These are phyloP conservation scores for Diplodus puntazzo DNA, from an alignment of 2,797 vertebrate genomes.

Conservation along the genomic window DNA sequence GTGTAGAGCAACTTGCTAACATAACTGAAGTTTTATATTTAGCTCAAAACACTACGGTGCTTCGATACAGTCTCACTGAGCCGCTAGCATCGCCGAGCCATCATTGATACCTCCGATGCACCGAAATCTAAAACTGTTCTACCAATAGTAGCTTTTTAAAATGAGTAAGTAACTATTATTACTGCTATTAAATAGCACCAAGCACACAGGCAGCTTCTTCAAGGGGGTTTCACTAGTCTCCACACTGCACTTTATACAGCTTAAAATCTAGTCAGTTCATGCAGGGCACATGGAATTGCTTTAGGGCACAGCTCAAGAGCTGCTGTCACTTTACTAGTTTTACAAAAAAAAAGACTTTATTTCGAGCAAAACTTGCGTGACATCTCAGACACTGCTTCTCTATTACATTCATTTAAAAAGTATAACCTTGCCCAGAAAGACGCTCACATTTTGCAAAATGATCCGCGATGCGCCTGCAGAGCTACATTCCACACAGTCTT, in stretches of 20 bases:
- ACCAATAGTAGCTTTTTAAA: not conserved
- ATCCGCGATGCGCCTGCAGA: slow-evolving; percentile 10
- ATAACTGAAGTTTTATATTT: too few species aligned
- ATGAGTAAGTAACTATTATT: not conserved
- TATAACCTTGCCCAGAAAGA: not conserved
- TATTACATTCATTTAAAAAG: not conserved
- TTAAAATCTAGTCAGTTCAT: not conserved
- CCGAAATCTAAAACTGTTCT: not conserved
- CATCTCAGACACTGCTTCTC: not conserved
- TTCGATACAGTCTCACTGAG: not conserved
- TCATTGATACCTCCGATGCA: too few species aligned
- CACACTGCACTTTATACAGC: not conserved
- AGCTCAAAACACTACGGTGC: not conserved
- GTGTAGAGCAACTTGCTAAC: not conserved
- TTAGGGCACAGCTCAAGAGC: not conserved
- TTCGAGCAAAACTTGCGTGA: not conserved
- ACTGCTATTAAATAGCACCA: not conserved
- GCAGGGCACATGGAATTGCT: not conserved
- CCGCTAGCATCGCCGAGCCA: not conserved
- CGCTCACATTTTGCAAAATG: slow-evolving; percentile 34
- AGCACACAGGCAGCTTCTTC: not conserved
- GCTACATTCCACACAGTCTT: not conserved
- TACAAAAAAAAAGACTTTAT: not conserved
- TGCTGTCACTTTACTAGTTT: not conserved
- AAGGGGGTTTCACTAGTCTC: not conserved